Evolutionary conservation across 2,888 invertebrate species (phyloP), one percentile per base, ranked within the genome.

Genomic region (Aplocera efformata): DNA sequence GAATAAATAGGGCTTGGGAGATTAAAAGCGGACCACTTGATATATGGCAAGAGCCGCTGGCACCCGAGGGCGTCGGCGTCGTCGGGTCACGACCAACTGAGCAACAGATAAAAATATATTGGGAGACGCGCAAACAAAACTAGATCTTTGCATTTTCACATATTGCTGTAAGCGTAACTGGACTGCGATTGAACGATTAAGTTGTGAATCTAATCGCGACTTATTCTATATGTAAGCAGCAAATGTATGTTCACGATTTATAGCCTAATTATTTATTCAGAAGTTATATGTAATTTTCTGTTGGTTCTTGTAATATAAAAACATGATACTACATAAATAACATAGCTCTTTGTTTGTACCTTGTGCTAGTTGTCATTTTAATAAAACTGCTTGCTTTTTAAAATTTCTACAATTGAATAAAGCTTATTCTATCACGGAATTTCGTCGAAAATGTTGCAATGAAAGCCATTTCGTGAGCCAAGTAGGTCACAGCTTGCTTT

Each of bases 1-100:
- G 73, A 81, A 83, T 81, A 83, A 83, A 83, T 83, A 81, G 79
- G 79, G 67, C 79, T 78, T 67, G 73, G 60, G 78, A 80, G 82
- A 82, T 81, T 81, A 82, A 82, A 82, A 76, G 78, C 79, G 74
- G 73, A 49, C 67, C 62, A 60, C 59, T 68, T 79, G 79, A 82
- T 82, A 77, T 81, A 83, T 79, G 72, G 69, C 66, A 53, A 60
- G 59, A 58, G 63, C 65, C 58, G 59, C 48, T 47, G 57, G 63
- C 60, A 60, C 67, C 67, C 65, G 59, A 53, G 64, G 65, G 64
- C 54, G 60, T 48, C 53, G 56, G 63, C 56, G 13, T 17, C 53
- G 56, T 62, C 56, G 55, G 48, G 54, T 49, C 50, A 45, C 49
- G 50, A 54, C 50, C 61, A 63, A 62, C 65, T 51, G 59, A 58